Base-by-base conservation (phyloP, 1,140 invertebrate genomes). In the Drosophila murphyi region DNA sequence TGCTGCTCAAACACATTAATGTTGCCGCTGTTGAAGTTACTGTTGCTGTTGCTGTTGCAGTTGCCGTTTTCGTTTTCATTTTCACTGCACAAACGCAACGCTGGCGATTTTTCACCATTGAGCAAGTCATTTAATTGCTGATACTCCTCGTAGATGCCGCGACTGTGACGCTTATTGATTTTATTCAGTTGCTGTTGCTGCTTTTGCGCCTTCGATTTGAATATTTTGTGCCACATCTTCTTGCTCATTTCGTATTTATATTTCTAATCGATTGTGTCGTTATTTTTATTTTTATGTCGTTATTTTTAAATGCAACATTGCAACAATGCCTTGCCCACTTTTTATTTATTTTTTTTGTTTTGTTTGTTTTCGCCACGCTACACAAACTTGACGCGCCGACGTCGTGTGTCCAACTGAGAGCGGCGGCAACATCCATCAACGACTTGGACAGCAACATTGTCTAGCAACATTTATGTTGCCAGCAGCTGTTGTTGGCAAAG, bases 211-310 rank as follows among this genome's bases (percentile, higher is more conserved):
- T 92, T 92, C 4, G 90, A 87, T 80, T 92, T 92, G 51, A 92
- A 92, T 34, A 92, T 91, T 69, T 92, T 92, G 54, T 86, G 72
- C 91, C 91, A 92, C 91, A 92, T 92, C 80, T 90, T 92, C 73
- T 91, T 92, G 67, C 91, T 92, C 90, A 91, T 92, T 47, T 74
- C 80, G 47, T 48, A 28, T 34, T 20, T 48, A 8, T 51, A 60
- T 75, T 12, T 68, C 45, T 56, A 48, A 35, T 39, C 10, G 41
- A 10, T 50, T 39, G 20, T 54, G 29, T 34, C 50, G 10, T 41
- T 54, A 39, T 4, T 4, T 28, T 72, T 63, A 57, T 78, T 37
- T 51, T 29, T 32, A 67, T 60, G 52, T 63, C 39, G 45, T 20
- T 70, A 78, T 65, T 65, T 81, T 77, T 64, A 74, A 78, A 74